Evolutionary conservation across 2,888 invertebrate species (phyloP).

Genomic region (Ecdyonurus torrentis): DNA sequence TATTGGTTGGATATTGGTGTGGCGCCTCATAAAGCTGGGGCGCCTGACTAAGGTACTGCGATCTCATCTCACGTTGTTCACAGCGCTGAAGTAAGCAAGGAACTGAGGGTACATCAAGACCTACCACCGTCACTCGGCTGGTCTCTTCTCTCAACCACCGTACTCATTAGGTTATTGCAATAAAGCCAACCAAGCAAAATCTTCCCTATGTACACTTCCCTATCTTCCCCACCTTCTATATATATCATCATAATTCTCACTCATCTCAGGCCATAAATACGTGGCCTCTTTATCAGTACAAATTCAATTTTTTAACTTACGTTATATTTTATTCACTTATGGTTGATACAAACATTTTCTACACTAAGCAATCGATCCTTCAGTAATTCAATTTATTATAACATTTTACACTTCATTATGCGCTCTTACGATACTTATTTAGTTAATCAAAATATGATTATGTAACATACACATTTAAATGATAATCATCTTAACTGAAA

Average conservation of each 20-base stretch:
- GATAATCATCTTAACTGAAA: no score
- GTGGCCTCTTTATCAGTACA: background rate
- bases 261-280: no score
- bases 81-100: background rate
- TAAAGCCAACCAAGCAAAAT: background rate
- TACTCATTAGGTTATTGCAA: background rate
- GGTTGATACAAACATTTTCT: no score
- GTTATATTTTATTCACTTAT: background rate
- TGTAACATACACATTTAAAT: no score
- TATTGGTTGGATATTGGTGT: background rate
- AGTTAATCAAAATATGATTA: no score
- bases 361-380: no score
- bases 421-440: no score
- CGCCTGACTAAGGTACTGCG: background rate
- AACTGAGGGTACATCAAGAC: background rate
- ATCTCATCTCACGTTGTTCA: no score
- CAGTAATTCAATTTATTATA: no score
- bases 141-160: background rate
- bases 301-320: background rate
- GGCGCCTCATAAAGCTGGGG: background rate
- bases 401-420: no score
- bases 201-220: background rate
- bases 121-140: background rate
- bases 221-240: no score
- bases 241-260: no score